Evolutionary conservation across 2,888 invertebrate genomes (phyloP).

Genomic region (Lumbricus terrestris): DNA sequence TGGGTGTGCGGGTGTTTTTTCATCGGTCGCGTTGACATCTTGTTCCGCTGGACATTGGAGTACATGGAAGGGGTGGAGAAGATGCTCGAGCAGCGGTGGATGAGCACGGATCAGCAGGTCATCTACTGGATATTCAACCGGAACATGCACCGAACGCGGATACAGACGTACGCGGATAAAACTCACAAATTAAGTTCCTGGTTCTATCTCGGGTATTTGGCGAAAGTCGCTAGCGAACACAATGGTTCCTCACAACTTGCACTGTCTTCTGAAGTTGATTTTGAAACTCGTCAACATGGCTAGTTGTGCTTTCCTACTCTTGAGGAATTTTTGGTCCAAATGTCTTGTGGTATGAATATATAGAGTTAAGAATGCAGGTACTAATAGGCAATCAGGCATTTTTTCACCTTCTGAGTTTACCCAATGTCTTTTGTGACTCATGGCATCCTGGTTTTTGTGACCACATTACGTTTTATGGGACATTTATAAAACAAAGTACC

Average conservation of each 20-base stretch:
- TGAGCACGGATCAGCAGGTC: conserved; percentile 50
- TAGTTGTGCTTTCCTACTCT: background rate
- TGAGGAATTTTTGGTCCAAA: too few relatives aligned
- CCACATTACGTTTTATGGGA: too few relatives aligned
- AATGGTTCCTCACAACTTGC: background rate
- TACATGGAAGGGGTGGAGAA: conserved; percentile 42
- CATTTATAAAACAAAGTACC: too few relatives aligned
- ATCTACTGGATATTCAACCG: conserved; percentile 44
- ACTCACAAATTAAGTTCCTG: conserved; percentile 35
- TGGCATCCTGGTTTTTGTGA: too few relatives aligned
- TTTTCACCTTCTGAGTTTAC: too few relatives aligned
- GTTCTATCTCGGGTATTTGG: conserved; percentile 47
- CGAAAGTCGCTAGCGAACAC: conserved; percentile 34
- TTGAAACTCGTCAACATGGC: background rate
- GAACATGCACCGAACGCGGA: conserved; percentile 8
- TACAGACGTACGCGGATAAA: conserved; percentile 32
- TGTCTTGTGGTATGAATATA: too few relatives aligned
- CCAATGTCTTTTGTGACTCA: too few relatives aligned
- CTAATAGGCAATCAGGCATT: too few relatives aligned
- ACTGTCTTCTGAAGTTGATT: background rate
- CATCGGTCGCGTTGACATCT: conserved; percentile 39
- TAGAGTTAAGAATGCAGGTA: too few relatives aligned
- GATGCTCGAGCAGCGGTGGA: conserved; percentile 41
- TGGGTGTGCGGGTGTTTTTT: conserved; percentile 51
- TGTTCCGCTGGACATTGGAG: conserved; percentile 43